Conservation (phyloP, 2,113 vertebrate genomes). For the human (Homo sapiens) region DNA sequence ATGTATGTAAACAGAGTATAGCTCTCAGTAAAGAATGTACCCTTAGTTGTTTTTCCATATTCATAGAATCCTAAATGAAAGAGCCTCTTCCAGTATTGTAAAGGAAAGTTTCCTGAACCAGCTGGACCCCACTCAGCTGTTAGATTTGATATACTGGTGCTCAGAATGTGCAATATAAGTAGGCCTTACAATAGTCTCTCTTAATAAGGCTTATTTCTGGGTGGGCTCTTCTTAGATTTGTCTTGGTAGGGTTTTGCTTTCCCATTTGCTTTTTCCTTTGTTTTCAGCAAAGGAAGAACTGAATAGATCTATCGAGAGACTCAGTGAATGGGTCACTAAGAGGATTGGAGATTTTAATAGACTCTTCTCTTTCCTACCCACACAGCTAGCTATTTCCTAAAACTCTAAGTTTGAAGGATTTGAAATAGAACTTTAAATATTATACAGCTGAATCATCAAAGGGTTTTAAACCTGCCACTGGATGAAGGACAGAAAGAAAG, state of each 20-base stretch:
- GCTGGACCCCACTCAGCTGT: not conserved
- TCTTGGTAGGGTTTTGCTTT: conserved; percentile 40
- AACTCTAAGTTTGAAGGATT: conserved; percentile 62
- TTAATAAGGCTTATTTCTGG: conserved; percentile 42
- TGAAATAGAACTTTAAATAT: conserved; percentile 55
- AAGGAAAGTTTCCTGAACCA: not conserved
- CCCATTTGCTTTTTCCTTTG: conserved; percentile 41
- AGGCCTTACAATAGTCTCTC: not conserved
- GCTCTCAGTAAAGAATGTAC: not conserved
- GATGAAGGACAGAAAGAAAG: conserved; percentile 68
- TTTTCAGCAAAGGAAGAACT: conserved; percentile 57
- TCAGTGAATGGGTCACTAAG: conserved; percentile 64
- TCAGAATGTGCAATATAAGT: conserved; percentile 10
- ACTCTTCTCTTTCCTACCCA: conserved; percentile 36
- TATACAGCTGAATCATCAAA: conserved; percentile 62
- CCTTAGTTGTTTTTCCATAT: not conserved
- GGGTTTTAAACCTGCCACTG: conserved; percentile 54
- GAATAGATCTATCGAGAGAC: conserved; percentile 50
- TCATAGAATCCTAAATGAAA: not conserved
- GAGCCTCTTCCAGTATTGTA: not conserved
- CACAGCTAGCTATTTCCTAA: conserved; percentile 33
- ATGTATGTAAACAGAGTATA: not conserved
- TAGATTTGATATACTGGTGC: not conserved
- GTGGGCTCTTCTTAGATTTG: not conserved
- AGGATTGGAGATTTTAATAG: conserved; percentile 68